A percentile compares a stretch with the other conserved stretches of the same genome.
Evolutionary conservation across 2,113 vertebrate species (phyloP).

Genomic region (Caranx ignobilis): DNA sequence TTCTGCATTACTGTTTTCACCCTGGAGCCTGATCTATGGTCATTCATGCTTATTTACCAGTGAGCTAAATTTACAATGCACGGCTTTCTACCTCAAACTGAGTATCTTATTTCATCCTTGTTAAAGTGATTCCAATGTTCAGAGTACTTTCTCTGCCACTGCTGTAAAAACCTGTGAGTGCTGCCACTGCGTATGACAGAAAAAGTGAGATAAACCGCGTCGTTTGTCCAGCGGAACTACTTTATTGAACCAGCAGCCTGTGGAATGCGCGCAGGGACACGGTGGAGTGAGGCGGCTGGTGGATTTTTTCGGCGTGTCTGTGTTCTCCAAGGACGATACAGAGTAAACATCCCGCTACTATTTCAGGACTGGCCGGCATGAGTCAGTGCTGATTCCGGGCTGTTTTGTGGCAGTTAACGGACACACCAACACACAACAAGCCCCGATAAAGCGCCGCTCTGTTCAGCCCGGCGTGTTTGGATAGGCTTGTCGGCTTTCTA

Average conservation of each 20-base stretch:
- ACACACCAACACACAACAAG: conserved; percentile 41
- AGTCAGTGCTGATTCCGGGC: conserved; percentile 57
- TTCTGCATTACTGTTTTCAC: not conserved
- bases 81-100: not conserved
- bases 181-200: not conserved
- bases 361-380: conserved; percentile 45
- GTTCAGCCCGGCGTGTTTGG: conserved; percentile 49
- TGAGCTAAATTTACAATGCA: not conserved
- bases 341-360: conserved; percentile 79
- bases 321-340: conserved; percentile 83
- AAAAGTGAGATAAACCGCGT: conserved; percentile 1
- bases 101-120: not conserved
- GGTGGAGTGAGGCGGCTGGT: conserved; percentile 49
- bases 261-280: conserved; percentile 86
- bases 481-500: conserved; percentile 37
- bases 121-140: not conserved
- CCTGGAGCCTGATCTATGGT: not conserved
- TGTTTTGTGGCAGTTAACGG: conserved; percentile 73
- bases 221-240: conserved; percentile 70
- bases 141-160: not conserved
- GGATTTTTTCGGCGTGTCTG: conserved; percentile 79
- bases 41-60: not conserved
- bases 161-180: not conserved
- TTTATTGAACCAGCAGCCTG: conserved; percentile 82
- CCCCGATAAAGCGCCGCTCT: conserved; percentile 38